Conservation (phyloP, 2,888 invertebrate genomes). For the Campoletis raptor region DNA sequence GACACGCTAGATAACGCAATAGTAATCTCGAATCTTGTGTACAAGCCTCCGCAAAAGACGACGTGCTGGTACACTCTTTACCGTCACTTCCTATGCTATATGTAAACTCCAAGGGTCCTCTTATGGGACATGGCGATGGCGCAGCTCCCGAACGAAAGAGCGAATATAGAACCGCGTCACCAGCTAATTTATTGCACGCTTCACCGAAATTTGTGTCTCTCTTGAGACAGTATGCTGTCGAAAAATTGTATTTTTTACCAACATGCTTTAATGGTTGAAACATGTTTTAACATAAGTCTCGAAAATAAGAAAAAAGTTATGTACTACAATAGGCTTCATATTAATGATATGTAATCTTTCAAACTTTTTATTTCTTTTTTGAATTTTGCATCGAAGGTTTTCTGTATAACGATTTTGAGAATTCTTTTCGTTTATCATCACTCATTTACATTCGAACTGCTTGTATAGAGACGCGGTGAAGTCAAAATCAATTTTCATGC, state of each 20-base stretch:
- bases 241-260: constrained; percentile 16
- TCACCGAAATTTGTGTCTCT: constrained; percentile 87
- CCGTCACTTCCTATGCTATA: constrained; percentile 91
- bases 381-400: not conserved
- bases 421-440: not conserved
- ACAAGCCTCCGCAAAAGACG: constrained; percentile 93
- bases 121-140: constrained; percentile 92
- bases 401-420: not conserved
- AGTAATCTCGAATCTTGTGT: constrained; percentile 93
- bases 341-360: not conserved
- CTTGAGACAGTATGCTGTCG: constrained; percentile 85
- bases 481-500: not conserved
- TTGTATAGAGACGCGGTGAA: not conserved
- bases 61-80: constrained; percentile 89
- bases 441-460: not conserved
- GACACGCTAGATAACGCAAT: constrained; percentile 93
- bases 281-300: not conserved
- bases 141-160: constrained; percentile 91
- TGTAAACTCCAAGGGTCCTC: constrained; percentile 92
- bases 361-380: not conserved
- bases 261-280: not conserved
- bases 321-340: not conserved
- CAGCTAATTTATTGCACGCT: constrained; percentile 89
- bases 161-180: constrained; percentile 91
- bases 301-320: not conserved